Percentiles rank a stretch among this genome's conserved stretches.
These are phyloP conservation scores for Sebastes taczanowskii DNA, from an alignment of 2,797 vertebrate genomes.

Conservation along the genomic window DNA sequence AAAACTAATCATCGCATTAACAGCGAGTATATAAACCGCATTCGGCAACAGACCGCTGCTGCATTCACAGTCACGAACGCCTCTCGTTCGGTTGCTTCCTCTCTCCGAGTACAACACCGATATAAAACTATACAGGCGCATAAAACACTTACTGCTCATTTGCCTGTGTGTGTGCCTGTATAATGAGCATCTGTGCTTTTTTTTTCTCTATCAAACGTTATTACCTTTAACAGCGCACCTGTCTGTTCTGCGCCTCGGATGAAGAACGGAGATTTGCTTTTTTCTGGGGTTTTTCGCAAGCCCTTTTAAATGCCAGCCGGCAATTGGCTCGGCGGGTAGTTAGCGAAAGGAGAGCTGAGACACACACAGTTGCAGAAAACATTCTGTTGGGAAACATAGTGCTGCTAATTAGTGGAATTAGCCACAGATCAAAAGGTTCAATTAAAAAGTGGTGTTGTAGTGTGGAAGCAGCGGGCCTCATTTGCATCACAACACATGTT, in stretches of 20 bases:
- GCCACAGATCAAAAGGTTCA: constrained; percentile 82
- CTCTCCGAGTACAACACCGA: constrained; percentile 10
- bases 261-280: constrained; percentile 39
- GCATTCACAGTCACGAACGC: constrained; percentile 25
- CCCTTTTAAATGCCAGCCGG: constrained; percentile 68
- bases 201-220: constrained; percentile 42
- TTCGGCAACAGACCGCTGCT: constrained; percentile 19
- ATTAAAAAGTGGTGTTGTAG: constrained; percentile 74
- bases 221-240: constrained; percentile 77
- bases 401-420: constrained; percentile 80
- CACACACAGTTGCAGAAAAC: constrained; percentile 31
- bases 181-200: constrained; percentile 77
- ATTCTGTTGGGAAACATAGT: constrained; percentile 67
- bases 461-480: constrained; percentile 49
- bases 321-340: constrained; percentile 44
- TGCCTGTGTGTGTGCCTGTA: constrained; percentile 51
- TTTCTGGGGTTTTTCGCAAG: neutral
- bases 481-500: constrained; percentile 76
- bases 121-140: constrained; percentile 60
- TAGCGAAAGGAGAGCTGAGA: constrained; percentile 26
- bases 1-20: constrained; percentile 55
- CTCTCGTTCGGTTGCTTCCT: constrained; percentile 16
- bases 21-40: constrained; percentile 17
- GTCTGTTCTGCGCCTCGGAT: constrained; percentile 50
- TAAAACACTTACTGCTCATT: constrained; percentile 65